Evolutionary conservation across 37 sponge, comb jelly and placozoan species (phyloP), one percentile per base, ranked within the genome.

Genomic region (Spongia lamella): DNA sequence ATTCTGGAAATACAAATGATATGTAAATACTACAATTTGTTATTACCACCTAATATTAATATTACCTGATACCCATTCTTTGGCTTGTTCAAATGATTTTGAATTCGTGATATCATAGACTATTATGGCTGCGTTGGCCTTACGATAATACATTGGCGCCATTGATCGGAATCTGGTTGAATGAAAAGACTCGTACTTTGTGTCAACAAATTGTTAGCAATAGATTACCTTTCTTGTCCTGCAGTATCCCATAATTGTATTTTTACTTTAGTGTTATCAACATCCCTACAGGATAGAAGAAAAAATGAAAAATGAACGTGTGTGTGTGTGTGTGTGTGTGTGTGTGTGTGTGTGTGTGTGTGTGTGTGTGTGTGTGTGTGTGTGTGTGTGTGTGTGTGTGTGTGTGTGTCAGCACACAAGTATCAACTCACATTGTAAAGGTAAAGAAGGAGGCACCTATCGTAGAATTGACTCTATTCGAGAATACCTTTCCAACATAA

Each of bases 361-460:
- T 66, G 67, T 34, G 67, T 66, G 67, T 34, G 40, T 66, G 39
- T 66, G 67, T 66, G 67, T 66, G 67, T 66, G 34, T 66, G 67
- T 5, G 40, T 66, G 67, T 34, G 40, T 66, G 67, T 34, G 7
- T 66, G 40, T 34, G 40, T 66, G 67, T 66, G 67, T 66, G 67
- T 66, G 67, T 69, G 26, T 49, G 51, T 69, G 13, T 14, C 60
- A 58, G 25, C 60, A 26, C 60, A 58, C 60, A 58, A 43, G 47
- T 43, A 9, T 43, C 66, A 17, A 68, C 90, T 75, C 21, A 89
- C 95, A 94, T 90, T 16, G 81, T 72, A 52, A 90, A 94, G 15
- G 86, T 89, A 70, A 95, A 95, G 90, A 95, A 95, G 68, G 88
- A 88, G 2, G 96, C 96, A 15, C 96, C 96, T 38, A 95, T 93